Evolutionary conservation across 2,888 invertebrate genomes (phyloP), one percentile per base, ranked within the genome.

Genomic region (Aphrophora alni): DNA sequence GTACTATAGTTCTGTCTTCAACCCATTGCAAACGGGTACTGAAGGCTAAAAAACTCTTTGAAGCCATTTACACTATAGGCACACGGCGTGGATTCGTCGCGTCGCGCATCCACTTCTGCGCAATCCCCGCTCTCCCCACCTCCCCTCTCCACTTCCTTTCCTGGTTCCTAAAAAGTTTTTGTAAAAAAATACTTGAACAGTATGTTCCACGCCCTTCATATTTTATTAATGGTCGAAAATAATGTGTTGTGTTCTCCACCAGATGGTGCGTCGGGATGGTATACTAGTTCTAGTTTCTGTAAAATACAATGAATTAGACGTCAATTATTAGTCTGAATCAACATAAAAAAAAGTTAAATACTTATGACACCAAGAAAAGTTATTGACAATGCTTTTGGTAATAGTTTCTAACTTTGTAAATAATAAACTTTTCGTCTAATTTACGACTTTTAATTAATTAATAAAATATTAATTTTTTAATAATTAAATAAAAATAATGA

Each of bases 11-110:
- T 73, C 78, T 74, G 76, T 75, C 81, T 78, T 81, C 81, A 81
- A 81, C 81, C 81, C 81, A 81, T 81, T 81, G 78, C 81, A 81
- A 81, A 81, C 77, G 81, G 81, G 81, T 81, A 81, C 81, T 81
- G 81, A 81, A 79, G 78, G 81, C 81, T 77, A 81, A 81, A 81
- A 81, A 81, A 81, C 81, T 81, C 78, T 68, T 79, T 79, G 77
- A 78, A 81, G 78, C 81, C 81, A 78, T 81, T 81, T 81, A 81
- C 78, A 44, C 75, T 25, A n/a, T n/a, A n/a, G 17, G 77, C n/a
- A 73, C 78, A 59, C 73, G 77, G 74, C 78, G 72, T 74, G 81
- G 78, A 26, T 24, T 51, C 25, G 71, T 38, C 28, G 72, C 25
- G 21, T 33, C 78, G 78, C 81, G 78, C 81, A 78, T n/a, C 69